Base-by-base conservation (phyloP, 2,113 vertebrate genomes). In the Alosa alosa region DNA sequence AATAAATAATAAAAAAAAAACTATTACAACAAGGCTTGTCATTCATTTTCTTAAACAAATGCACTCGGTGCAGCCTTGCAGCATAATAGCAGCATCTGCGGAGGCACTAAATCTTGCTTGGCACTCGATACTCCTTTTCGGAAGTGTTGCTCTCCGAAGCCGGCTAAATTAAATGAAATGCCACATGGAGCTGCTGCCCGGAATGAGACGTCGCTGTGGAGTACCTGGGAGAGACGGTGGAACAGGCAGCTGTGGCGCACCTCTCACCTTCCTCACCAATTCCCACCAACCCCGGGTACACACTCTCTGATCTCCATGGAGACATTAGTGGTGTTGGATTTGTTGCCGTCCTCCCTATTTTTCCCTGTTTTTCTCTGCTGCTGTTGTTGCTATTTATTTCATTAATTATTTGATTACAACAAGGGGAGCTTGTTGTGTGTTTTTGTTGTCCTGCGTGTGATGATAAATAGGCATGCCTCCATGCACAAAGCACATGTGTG, bases 251-350 rank as follows among this genome's bases (percentile, higher is more conserved):
- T 86, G 46, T 84, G 49, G 22, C 50, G 49, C 36, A 46, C 41
- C 81, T 87, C 84, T 85, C 72, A 87, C 84, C 85, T 88, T 46
- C 68, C 46, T 39, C 41, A 78, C 45, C 78, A 55, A 75, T 84
- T 50, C 83, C 60, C 78, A 31, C 81, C 81, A 52, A 44, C 60
- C 85, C 82, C 46, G 81, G 85, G 82, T 84, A 87, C 86, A 88
- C 52, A 50, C 55, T n/a, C 44, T 49, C 39, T 49, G 25, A 55
- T 85, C 86, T 87, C 88, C 87, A 86, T 64, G 83, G 84, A 86
- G 84, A 85, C 72, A 0, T 88, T 84, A 47, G 31, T 83, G 82
- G 81, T 25, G 78, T 85, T 89, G 13, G 10, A 78, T 78, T 86
- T 85, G 81, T 84, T 31, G 78, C 81, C 64, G 49, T 20, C 10